phyloP scores from a whole-genome alignment of 2,113 vertebrate genomes.

The Colistium nudipinnis region DNA sequence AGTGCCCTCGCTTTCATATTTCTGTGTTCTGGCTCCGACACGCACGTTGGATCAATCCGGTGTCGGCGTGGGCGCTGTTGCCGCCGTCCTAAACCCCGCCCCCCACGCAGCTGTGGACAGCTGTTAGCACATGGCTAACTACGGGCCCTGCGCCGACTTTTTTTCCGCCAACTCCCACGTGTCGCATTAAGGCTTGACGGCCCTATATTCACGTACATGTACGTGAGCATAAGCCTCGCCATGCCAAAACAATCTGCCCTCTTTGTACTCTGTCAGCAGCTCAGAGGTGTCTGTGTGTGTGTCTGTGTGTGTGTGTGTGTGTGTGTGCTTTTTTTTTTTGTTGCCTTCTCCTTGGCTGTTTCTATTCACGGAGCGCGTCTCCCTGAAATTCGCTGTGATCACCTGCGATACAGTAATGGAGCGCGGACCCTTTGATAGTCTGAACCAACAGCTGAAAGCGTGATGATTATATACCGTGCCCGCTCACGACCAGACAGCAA shows the following conservation, averaged over 20 bases:
- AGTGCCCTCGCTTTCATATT: constrained; percentile 46
- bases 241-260: constrained; percentile 76
- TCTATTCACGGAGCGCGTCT: constrained; percentile 57
- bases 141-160: constrained; percentile 48
- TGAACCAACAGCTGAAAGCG: constrained; percentile 69
- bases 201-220: constrained; percentile 74
- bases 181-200: constrained; percentile 72
- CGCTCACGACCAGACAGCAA: constrained; percentile 58
- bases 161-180: constrained; percentile 62
- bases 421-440: constrained; percentile 58
- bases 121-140: constrained; percentile 56
- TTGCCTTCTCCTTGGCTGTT: constrained; percentile 38
- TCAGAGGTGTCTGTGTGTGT: too few species aligned
- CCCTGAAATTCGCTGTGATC: constrained; percentile 67
- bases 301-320: too few species aligned
- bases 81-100: constrained; percentile 72
- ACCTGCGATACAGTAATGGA: constrained; percentile 66
- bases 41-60: constrained; percentile 55
- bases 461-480: constrained; percentile 67
- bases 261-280: constrained; percentile 76
- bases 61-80: constrained; percentile 49
- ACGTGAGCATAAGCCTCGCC: constrained; percentile 67
- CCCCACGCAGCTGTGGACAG: constrained; percentile 68
- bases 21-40: constrained; percentile 65
- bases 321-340: constrained; percentile 40